Percentiles rank a stretch among this genome's conserved stretches.
These are phyloP conservation scores for Lordiphosa fenestrarum DNA, from an alignment of 2,888 invertebrate genomes.

Conservation along the genomic window DNA sequence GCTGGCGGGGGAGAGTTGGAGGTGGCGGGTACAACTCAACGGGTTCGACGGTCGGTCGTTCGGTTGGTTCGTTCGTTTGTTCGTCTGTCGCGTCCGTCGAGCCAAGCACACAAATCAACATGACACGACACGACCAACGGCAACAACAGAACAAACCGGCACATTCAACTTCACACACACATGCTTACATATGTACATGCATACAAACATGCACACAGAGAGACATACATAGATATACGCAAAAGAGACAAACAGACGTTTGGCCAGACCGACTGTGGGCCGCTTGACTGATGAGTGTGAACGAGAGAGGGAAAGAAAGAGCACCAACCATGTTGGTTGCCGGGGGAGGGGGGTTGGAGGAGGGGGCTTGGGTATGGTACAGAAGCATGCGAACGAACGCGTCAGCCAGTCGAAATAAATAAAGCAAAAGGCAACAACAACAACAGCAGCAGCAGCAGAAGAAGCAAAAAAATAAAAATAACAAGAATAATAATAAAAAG, in stretches of 20 bases:
- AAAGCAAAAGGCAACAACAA: conserved; percentile 50
- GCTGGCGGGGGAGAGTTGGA: conserved; percentile 18
- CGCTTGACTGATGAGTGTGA: conserved; percentile 28
- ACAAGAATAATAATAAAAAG: conserved; percentile 38
- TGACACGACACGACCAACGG: conserved; percentile 75
- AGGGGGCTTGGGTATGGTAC: conserved; percentile 7
- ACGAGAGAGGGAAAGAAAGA: conserved; percentile 14
- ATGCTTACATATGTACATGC: conserved; percentile 27
- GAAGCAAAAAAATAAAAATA: conserved; percentile 47
- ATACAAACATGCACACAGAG: background rate
- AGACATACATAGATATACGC: conserved; percentile 24
- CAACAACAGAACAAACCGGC: conserved; percentile 68
- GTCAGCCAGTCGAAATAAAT: conserved; percentile 62
- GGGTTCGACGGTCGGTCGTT: conserved; percentile 18
- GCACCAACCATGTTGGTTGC: background rate
- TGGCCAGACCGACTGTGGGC: conserved; percentile 31
- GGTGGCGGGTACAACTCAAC: background rate
- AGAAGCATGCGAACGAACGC: conserved; percentile 46
- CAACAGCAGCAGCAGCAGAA: conserved; percentile 22
- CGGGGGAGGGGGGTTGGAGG: background rate
- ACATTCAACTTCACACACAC: conserved; percentile 70
- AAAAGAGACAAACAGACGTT: conserved; percentile 29
- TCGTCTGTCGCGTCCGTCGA: conserved; percentile 20
- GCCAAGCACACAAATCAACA: conserved; percentile 69
- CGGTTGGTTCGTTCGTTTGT: conserved; percentile 20